These are phyloP conservation scores for Malaclemys terrapin DNA, from an alignment of 2,113 vertebrate genomes.

Conservation along the genomic window DNA sequence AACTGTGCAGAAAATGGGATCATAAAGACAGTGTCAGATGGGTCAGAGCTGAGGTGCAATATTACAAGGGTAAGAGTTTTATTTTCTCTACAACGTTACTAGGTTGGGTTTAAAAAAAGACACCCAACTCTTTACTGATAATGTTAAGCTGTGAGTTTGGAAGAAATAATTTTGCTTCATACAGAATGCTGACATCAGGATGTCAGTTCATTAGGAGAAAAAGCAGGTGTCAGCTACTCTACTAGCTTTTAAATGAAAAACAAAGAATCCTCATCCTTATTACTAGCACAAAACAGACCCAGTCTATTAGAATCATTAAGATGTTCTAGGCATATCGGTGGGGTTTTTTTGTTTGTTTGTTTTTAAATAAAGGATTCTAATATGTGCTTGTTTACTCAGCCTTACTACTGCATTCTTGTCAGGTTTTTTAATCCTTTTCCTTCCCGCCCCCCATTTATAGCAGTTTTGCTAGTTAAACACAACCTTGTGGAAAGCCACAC, in stretches of 20 bases:
- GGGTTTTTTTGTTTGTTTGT: too few species aligned
- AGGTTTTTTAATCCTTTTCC: not conserved
- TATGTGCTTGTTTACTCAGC: not conserved
- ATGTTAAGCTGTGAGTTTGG: not conserved
- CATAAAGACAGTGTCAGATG: not conserved
- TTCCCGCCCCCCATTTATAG: not conserved
- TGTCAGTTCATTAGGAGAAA: not conserved
- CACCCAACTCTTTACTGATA: not conserved
- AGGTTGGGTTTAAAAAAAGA: not conserved
- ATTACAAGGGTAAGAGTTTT: not conserved
- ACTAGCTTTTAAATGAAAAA: not conserved
- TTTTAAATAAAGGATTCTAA: not conserved
- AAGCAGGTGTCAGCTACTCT: not conserved
- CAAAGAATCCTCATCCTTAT: accelerated
- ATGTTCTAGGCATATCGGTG: not conserved
- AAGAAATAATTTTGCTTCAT: not conserved
- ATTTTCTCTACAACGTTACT: not conserved
- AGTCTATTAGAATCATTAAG: not conserved
- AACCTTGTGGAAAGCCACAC: not conserved
- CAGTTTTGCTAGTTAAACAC: not conserved
- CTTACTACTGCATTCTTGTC: not conserved
- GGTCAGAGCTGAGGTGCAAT: not conserved
- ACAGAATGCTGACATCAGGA: not conserved
- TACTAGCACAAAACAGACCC: not conserved
- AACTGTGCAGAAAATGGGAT: not conserved